phyloP scores from a whole-genome alignment of 2,113 vertebrate species.

The Chionis minor region DNA sequence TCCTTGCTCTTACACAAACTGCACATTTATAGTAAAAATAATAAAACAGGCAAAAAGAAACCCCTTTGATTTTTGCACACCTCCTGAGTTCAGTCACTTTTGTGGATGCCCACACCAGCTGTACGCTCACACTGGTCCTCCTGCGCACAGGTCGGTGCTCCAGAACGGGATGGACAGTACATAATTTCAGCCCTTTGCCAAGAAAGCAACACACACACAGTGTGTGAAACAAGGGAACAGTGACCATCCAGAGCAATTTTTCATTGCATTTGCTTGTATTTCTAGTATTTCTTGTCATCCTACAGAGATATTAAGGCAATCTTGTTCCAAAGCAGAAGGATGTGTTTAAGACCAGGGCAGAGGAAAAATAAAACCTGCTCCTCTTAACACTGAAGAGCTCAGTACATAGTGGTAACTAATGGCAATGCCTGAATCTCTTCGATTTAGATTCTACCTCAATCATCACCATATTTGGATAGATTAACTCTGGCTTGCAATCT shows the following conservation, averaged over 20 bases:
- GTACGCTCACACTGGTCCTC: fast-evolving
- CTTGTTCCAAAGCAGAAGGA: not conserved
- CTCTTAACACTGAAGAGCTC: not conserved
- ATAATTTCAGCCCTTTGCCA: not conserved
- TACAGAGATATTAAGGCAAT: not conserved
- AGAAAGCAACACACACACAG: not conserved
- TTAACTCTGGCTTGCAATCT: not conserved
- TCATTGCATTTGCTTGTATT: not conserved
- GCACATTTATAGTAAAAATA: not conserved
- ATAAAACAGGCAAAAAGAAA: not conserved
- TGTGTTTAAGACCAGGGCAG: not conserved
- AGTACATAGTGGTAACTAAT: not conserved
- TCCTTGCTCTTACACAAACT: not conserved
- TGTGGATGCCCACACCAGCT: not conserved
- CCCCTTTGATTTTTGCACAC: not conserved
- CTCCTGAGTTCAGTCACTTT: not conserved
- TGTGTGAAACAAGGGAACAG: not conserved
- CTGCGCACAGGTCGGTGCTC: fast-evolving
- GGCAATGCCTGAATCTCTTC: not conserved
- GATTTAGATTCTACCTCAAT: not conserved
- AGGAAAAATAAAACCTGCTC: not conserved
- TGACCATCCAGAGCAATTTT: fast-evolving
- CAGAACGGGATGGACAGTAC: not conserved
- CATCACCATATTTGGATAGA: not conserved
- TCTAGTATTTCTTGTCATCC: not conserved